Evolutionary conservation across 2,113 vertebrate genomes (phyloP), one percentile per base, ranked within the genome.

Genomic region (Phyllostomus hastatus): DNA sequence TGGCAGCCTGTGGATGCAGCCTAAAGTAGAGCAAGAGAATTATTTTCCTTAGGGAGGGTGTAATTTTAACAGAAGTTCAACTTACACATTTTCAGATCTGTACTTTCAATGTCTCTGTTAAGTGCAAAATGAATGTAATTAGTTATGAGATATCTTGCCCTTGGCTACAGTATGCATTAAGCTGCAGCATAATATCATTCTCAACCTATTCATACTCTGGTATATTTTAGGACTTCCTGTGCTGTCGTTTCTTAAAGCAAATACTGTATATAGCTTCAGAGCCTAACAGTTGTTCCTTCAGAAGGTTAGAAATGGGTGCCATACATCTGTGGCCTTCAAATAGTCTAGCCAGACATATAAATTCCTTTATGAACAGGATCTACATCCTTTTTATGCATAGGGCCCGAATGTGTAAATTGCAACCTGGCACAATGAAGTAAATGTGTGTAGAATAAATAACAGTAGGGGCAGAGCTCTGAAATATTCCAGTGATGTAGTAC

Each of bases 91-190:
- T 95, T 81, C 70, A 94, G 78, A 82, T 95, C 72, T 92, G 33
- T 81, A 88, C 82, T 96, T 76, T 84, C 83, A 93, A 91, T 92
- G 35, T 93, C 80, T 94, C 93, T 93, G 87, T 92, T 93, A 96
- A 97, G 78, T 57, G 80, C 61, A 96, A 96, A 95, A 85, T 97
- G 88, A 96, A 91, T 93, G 89, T 97, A 95, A 97, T 96, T 95
- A 93, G 97, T 96, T 90, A 90, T 91, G 93, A 93, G 91, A 76
- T 90, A 87, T 69, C 79, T 96, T 96, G 91, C 94, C 89, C 16
- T 93, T 67, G 78, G 91, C 94, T 93, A 93, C 1, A 28, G 61
- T 78, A 46, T 50, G 54, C 43, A 66, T 95, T 94, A 79, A 95
- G 48, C 67, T 64, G 2, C 19, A 41, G 79, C 38, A 43, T 79